phyloP scores from a whole-genome alignment of 2,113 vertebrate genomes.

The Sceloporus tristichus region DNA sequence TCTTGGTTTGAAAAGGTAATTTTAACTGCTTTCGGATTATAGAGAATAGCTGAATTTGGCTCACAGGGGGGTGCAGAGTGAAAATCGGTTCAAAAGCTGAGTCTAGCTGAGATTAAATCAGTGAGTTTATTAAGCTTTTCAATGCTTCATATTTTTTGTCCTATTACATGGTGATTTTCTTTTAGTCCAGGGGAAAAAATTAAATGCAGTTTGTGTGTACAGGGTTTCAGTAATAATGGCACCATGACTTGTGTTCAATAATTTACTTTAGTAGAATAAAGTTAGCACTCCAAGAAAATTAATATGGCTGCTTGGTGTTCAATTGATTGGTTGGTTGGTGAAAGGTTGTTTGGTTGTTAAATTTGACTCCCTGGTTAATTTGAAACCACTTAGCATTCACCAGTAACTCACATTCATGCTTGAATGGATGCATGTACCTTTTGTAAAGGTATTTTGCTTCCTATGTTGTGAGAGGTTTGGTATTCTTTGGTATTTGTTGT shows the following conservation, averaged over 20 bases:
- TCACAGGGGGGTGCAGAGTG: constrained; percentile 47
- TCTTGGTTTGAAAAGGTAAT: constrained; percentile 38
- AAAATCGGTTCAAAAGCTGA: constrained; percentile 63
- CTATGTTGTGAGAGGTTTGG: not conserved
- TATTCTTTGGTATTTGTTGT: not conserved
- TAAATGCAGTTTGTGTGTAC: not conserved
- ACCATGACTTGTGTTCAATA: not conserved
- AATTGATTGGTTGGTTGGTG: no score
- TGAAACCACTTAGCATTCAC: not conserved
- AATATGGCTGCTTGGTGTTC: constrained; percentile 15
- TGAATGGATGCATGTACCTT: not conserved
- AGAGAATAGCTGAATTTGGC: constrained; percentile 44
- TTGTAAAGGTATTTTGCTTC: not conserved
- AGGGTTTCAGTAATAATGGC: not conserved
- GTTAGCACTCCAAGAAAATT: constrained; percentile 56
- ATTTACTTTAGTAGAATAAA: constrained; percentile 48
- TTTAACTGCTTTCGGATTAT: constrained; percentile 42
- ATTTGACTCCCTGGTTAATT: not conserved
- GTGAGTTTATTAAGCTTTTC: constrained; percentile 59
- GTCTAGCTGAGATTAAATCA: constrained; percentile 57
- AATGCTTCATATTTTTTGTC: constrained; percentile 46
- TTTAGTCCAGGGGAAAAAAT: constrained; percentile 33
- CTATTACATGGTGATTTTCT: constrained; percentile 25
- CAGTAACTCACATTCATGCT: not conserved
- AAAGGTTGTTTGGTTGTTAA: not conserved